A percentile compares a stretch with the other conserved stretches of the same genome.
Evolutionary conservation across 2,888 invertebrate genomes (phyloP).

Genomic region (Cataglyphis altisquamis): DNA sequence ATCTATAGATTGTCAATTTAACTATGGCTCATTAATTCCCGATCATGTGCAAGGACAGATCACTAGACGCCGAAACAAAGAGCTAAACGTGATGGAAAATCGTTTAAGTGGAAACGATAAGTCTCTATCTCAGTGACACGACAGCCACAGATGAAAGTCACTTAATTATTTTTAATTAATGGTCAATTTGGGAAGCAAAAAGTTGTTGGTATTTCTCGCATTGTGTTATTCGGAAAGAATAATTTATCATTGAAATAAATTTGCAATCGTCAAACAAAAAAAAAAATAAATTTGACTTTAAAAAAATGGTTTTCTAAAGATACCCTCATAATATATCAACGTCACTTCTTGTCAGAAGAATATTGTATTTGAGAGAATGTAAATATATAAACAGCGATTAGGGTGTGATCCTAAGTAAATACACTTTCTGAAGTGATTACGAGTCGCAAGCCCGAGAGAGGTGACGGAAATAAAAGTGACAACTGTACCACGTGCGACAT

Average conservation of each 20-base stretch:
- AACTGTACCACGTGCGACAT: constrained; percentile 60
- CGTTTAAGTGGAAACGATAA: constrained; percentile 6
- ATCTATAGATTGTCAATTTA: constrained; percentile 49
- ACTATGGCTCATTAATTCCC: constrained; percentile 57
- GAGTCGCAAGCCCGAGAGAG: constrained; percentile 48
- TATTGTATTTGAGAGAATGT: constrained; percentile 51
- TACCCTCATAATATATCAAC: constrained; percentile 13
- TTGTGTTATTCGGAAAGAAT: not conserved
- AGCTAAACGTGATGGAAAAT: constrained; percentile 28
- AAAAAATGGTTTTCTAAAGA: not conserved
- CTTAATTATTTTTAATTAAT: constrained; percentile 30
- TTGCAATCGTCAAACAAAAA: not conserved
- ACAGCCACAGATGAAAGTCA: not conserved
- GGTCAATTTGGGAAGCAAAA: not conserved
- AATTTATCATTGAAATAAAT: not conserved
- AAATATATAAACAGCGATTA: constrained; percentile 75
- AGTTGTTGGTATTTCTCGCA: not conserved
- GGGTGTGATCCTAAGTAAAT: constrained; percentile 72
- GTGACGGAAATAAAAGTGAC: constrained; percentile 67
- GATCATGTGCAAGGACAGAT: constrained; percentile 19
- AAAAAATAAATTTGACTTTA: not conserved
- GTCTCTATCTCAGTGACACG: not conserved
- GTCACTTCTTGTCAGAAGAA: constrained; percentile 24
- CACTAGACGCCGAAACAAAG: constrained; percentile 30
- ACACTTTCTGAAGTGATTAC: constrained; percentile 51